These are phyloP conservation scores for Corythornis vintsioides DNA, from an alignment of 2,113 vertebrate species.

Conservation along the genomic window DNA sequence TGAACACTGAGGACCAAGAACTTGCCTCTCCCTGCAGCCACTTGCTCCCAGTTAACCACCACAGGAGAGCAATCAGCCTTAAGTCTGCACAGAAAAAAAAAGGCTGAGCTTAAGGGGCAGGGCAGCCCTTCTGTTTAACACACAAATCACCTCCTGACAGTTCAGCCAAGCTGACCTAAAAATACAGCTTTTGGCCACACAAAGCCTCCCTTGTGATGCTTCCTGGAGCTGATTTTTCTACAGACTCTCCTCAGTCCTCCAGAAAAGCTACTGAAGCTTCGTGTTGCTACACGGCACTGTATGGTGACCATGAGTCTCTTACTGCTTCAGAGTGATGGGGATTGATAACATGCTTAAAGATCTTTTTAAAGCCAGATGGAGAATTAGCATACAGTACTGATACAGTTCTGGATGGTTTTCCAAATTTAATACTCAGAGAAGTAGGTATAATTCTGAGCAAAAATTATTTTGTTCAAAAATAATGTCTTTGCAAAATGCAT, in stretches of 20 bases:
- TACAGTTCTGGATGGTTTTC: not conserved
- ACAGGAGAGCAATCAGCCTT: not conserved
- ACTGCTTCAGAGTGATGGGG: not conserved
- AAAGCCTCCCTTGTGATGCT: slow-evolving; percentile 42
- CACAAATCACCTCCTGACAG: not conserved
- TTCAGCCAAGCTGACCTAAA: slow-evolving; percentile 27
- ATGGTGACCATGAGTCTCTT: not conserved
- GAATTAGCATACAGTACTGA: not conserved
- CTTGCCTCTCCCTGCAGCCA: not conserved
- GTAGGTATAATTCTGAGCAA: not conserved
- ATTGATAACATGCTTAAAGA: not conserved
- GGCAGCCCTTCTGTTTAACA: not conserved
- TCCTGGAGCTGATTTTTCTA: not conserved
- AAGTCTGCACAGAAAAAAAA: not conserved
- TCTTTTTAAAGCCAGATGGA: not conserved
- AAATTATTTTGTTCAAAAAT: not conserved
- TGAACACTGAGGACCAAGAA: not conserved
- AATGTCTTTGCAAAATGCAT: not conserved
- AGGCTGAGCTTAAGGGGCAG: not conserved
- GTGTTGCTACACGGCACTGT: rapidly evolving
- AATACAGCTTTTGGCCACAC: slow-evolving; percentile 25
- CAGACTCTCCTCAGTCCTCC: not conserved
- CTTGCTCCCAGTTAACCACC: not conserved
- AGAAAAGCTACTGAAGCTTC: not conserved
- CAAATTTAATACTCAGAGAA: not conserved